phyloP scores from a whole-genome alignment of 2,113 vertebrate species.

The Dicentrarchus labrax region DNA sequence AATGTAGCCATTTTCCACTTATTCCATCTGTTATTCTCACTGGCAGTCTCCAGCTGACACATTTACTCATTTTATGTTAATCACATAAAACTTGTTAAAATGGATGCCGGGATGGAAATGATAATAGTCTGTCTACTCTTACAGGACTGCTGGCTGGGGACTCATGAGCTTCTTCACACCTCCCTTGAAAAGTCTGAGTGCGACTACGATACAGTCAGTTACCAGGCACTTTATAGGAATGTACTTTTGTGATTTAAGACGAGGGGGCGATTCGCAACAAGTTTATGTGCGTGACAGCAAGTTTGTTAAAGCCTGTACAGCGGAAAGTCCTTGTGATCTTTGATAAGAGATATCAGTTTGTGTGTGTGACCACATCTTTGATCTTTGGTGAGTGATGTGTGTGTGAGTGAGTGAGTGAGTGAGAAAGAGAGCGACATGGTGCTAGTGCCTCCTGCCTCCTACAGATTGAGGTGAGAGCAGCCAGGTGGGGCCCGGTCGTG shows the following conservation, averaged over 20 bases:
- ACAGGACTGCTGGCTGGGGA: slow-evolving; percentile 14
- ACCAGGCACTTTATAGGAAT: background rate
- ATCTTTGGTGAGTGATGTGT: slow-evolving; percentile 57
- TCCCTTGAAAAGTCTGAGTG: slow-evolving; percentile 16
- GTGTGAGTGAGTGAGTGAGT: slow-evolving; percentile 36
- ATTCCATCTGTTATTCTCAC: slow-evolving; percentile 66
- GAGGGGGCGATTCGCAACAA: slow-evolving; percentile 31
- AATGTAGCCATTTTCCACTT: slow-evolving; percentile 46
- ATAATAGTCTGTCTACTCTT: slow-evolving; percentile 29
- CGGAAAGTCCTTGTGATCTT: slow-evolving; percentile 54
- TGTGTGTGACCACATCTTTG: slow-evolving; percentile 60
- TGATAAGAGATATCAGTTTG: slow-evolving; percentile 32
- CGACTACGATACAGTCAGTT: background rate
- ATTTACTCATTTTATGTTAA: slow-evolving; percentile 62
- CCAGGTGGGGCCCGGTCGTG: slow-evolving; percentile 73
- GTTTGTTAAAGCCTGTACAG: slow-evolving; percentile 43
- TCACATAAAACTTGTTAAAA: slow-evolving; percentile 64
- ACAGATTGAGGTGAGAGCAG: slow-evolving; percentile 77
- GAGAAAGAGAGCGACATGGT: slow-evolving; percentile 45
- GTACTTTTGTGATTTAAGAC: slow-evolving; percentile 34
- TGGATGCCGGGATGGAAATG: background rate
- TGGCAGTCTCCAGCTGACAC: slow-evolving; percentile 43
- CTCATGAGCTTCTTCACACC: slow-evolving; percentile 36
- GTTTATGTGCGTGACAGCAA: slow-evolving; percentile 19
- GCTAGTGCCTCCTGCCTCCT: slow-evolving; percentile 63